A percentile compares a stretch with the other conserved stretches of the same genome.
phyloP scores from a whole-genome alignment of 1,140 invertebrate species.

The Brachionus angularis region DNA sequence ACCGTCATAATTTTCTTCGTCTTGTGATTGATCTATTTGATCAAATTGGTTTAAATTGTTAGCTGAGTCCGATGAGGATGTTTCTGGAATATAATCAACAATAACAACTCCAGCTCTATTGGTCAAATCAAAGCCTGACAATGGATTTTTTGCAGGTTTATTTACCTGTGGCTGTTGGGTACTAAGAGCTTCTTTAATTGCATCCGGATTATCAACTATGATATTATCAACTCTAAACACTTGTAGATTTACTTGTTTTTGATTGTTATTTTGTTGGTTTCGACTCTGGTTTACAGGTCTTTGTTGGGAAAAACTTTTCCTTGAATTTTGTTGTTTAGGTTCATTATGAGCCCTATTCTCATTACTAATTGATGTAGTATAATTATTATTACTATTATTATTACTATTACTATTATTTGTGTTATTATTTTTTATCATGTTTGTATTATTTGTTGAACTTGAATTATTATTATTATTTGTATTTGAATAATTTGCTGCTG shows the following conservation, averaged over 20 bases:
- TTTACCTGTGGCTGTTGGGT: not conserved
- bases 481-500: not conserved
- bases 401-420: not conserved
- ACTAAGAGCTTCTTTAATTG: slow-evolving; percentile 22
- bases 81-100: slow-evolving; percentile 27
- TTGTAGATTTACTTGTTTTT: not conserved
- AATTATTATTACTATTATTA: not conserved
- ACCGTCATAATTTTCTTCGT: slow-evolving; percentile 31
- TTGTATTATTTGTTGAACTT: not conserved
- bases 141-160: not conserved
- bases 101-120: slow-evolving; percentile 28
- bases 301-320: not conserved
- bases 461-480: not conserved
- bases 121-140: slow-evolving; percentile 23
- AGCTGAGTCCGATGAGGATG: not conserved
- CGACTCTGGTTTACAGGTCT: not conserved
- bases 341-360: no score
- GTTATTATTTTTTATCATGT: not conserved
- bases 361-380: not conserved
- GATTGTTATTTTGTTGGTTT: not conserved
- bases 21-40: not conserved
- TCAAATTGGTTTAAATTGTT: no score
- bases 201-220: slow-evolving; percentile 8
- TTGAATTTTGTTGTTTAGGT: not conserved
- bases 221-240: slow-evolving; percentile 34